A percentile compares a stretch with the other conserved stretches of the same genome.
phyloP scores from a whole-genome alignment of 2,797 vertebrate genomes.

The Notolabrus celidotus region DNA sequence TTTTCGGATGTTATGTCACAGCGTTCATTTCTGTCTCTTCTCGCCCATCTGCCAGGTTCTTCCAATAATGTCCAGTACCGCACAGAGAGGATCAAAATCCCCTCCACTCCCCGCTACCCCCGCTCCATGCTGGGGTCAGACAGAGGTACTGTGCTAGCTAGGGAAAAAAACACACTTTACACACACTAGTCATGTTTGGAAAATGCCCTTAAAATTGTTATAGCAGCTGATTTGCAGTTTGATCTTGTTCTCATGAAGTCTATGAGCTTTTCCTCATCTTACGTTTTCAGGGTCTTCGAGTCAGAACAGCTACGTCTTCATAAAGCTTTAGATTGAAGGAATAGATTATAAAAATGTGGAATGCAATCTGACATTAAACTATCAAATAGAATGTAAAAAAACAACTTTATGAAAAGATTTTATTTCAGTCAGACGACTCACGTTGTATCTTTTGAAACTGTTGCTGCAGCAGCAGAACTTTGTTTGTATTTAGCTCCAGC shows the following conservation, averaged over 20 bases:
- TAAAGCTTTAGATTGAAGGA: background rate
- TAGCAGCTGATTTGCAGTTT: background rate
- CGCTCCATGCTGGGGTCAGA: constrained; percentile 94
- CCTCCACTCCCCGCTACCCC: constrained; percentile 93
- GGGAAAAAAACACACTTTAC: too few relatives aligned
- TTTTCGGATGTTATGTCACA: constrained; percentile 16
- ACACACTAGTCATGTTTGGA: too few relatives aligned
- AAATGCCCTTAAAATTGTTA: too few relatives aligned
- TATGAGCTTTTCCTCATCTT: background rate
- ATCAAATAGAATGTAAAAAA: too few relatives aligned
- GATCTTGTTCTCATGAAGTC: background rate
- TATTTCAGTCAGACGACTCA: too few relatives aligned
- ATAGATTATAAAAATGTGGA: too few relatives aligned
- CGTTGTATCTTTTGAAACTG: too few relatives aligned
- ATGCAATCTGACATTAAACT: too few relatives aligned
- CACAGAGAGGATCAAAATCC: constrained; percentile 97
- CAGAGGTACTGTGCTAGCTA: constrained; percentile 86
- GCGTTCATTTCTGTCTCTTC: constrained; percentile 24
- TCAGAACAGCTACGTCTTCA: background rate
- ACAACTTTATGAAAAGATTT: too few relatives aligned
- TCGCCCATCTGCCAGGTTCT: constrained; percentile 85
- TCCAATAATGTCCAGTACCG: constrained; percentile 94
- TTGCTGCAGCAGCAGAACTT: too few relatives aligned
- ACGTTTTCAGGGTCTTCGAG: background rate
- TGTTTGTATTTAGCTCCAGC: too few relatives aligned